These are phyloP conservation scores for Ichneumoninae sp. DNA, from an alignment of 2,888 invertebrate genomes.

Conservation along the genomic window DNA sequence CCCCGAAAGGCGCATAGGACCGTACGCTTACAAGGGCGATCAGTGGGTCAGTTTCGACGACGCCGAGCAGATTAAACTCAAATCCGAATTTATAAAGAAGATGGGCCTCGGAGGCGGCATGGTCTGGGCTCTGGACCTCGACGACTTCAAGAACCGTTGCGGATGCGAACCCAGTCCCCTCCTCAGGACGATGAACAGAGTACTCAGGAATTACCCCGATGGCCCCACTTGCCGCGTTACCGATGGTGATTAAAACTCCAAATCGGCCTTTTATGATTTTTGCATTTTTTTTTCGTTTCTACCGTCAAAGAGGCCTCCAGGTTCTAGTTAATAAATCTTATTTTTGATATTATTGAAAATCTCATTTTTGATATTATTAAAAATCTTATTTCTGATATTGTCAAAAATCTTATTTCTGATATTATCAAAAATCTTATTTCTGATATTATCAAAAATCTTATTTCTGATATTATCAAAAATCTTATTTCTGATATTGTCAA, in stretches of 20 bases:
- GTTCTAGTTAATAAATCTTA: too few relatives aligned
- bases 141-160: slow-evolving; percentile 93
- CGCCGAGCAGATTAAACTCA: slow-evolving; percentile 92
- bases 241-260: slow-evolving; percentile 65
- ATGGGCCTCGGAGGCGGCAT: slow-evolving; percentile 94
- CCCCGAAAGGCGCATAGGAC: slow-evolving; percentile 93
- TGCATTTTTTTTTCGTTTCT: background rate
- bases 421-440: too few relatives aligned
- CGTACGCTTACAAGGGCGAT: slow-evolving; percentile 92
- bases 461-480: too few relatives aligned
- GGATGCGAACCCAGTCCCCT: slow-evolving; percentile 93
- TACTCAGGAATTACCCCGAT: slow-evolving; percentile 89
- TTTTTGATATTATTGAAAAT: too few relatives aligned
- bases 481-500: too few relatives aligned
- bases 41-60: slow-evolving; percentile 98
- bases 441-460: too few relatives aligned
- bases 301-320: too few relatives aligned
- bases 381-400: background rate
- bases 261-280: background rate
- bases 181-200: slow-evolving; percentile 92
- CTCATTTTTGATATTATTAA: background rate
- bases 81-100: slow-evolving; percentile 92
- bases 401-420: too few relatives aligned
- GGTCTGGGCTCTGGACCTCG: slow-evolving; percentile 95
- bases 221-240: slow-evolving; percentile 88